Conservation (phyloP, 2,113 vertebrate genomes). For the Xiphorhynchus elegans region DNA sequence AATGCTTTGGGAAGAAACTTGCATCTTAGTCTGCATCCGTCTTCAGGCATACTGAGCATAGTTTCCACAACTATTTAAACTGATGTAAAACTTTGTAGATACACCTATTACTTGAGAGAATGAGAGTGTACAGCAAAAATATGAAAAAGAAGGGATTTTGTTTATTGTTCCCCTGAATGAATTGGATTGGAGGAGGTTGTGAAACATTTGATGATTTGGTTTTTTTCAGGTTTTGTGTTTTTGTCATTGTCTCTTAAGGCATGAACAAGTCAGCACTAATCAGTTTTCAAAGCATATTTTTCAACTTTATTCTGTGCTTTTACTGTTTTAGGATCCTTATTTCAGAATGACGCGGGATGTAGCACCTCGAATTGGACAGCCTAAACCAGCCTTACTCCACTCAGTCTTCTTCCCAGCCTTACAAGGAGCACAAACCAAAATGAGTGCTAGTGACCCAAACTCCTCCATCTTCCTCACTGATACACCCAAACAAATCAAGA, state of each 20-base stretch:
- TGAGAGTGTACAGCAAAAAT: background rate
- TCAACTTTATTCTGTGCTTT: background rate
- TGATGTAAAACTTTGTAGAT: background rate
- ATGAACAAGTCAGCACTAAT: background rate
- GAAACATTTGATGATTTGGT: background rate
- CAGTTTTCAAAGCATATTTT: background rate
- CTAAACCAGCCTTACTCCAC: slow-evolving; percentile 93
- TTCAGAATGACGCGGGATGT: slow-evolving; percentile 98
- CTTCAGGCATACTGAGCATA: background rate
- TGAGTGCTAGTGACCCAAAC: slow-evolving; percentile 96
- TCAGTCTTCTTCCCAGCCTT: slow-evolving; percentile 96
- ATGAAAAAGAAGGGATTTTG: background rate
- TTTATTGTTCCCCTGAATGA: background rate
- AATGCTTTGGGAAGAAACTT: background rate
- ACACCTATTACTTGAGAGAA: background rate
- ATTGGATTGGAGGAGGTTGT: background rate
- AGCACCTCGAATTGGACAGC: slow-evolving; percentile 89
- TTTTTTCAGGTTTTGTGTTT: background rate
- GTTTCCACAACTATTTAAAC: background rate
- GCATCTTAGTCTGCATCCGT: background rate
- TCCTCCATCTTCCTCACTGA: slow-evolving; percentile 97
- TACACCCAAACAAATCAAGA: slow-evolving; percentile 95
- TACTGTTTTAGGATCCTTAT: slow-evolving; percentile 88
- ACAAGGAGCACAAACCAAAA: slow-evolving; percentile 97
- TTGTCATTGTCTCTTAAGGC: background rate